A percentile compares a stretch with the other conserved stretches of the same genome.
Evolutionary conservation across 2,113 vertebrate genomes (phyloP).

Genomic region (Anseranas semipalmata): DNA sequence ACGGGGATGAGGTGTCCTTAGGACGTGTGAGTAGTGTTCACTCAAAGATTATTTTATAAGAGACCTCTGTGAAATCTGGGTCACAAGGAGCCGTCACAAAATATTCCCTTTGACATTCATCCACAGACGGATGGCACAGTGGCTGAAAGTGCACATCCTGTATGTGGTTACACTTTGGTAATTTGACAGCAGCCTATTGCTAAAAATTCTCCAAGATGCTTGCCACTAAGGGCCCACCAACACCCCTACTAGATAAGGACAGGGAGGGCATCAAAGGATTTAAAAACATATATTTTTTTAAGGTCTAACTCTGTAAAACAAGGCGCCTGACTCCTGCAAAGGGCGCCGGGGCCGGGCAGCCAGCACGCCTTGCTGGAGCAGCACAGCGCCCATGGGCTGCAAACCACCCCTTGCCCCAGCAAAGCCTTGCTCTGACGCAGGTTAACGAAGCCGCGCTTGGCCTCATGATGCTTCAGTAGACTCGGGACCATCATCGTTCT

Average conservation of each 20-base stretch:
- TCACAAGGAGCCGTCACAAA: slow-evolving; percentile 54
- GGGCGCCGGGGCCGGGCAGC: neutral
- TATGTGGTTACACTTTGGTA: neutral
- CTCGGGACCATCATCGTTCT: neutral
- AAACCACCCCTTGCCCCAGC: neutral
- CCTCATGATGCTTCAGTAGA: neutral
- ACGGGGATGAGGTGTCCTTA: neutral
- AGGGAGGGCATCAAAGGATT: neutral
- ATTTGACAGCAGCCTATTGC: slow-evolving; percentile 1
- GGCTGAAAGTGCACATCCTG: slow-evolving; percentile 1
- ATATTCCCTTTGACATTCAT: slow-evolving; percentile 49
- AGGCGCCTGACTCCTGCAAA: neutral
- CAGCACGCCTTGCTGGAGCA: accelerated
- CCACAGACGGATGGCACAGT: neutral
- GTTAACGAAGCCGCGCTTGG: neutral
- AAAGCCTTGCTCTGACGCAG: neutral
- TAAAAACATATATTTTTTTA: neutral
- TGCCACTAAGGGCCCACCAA: neutral
- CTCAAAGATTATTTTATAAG: slow-evolving; percentile 35
- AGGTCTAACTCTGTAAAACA: slow-evolving; percentile 7
- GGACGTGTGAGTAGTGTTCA: neutral
- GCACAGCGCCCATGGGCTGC: neutral
- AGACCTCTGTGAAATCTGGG: slow-evolving; percentile 41
- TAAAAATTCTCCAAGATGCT: neutral
- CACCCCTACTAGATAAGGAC: neutral